A percentile compares a stretch with the other conserved stretches of the same genome.
These are phyloP conservation scores for Apis laboriosa DNA, from an alignment of 1,140 invertebrate genomes.

Conservation along the genomic window DNA sequence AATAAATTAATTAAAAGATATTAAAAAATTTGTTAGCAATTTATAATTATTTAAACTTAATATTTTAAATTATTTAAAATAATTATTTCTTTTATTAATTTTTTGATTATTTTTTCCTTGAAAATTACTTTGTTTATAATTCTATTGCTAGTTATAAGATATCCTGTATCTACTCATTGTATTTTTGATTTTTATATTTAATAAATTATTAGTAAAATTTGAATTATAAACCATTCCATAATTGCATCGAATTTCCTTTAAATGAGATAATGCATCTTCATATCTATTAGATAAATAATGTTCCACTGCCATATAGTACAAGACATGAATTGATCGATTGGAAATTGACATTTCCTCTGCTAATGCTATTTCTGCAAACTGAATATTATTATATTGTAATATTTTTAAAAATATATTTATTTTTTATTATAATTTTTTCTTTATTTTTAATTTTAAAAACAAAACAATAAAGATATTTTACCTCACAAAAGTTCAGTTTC, in stretches of 20 bases:
- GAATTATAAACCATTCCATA: conserved; percentile 60
- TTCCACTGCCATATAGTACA: conserved; percentile 67
- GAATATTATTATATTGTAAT: neutral
- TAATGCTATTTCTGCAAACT: conserved; percentile 68
- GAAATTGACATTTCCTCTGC: conserved; percentile 56
- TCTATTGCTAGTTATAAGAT: neutral
- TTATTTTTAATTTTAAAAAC: neutral
- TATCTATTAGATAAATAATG: conserved; percentile 61
- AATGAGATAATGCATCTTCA: conserved; percentile 57
- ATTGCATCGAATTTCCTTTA: conserved; percentile 55
- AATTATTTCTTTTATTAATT: neutral
- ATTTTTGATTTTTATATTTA: neutral
- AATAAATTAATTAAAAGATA: neutral
- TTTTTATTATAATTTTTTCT: neutral
- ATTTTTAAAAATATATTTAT: neutral
- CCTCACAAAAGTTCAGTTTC: conserved; percentile 64
- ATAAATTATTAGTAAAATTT: neutral
- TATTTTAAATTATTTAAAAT: neutral
- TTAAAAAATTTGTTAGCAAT: neutral
- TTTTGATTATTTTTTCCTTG: neutral
- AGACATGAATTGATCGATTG: conserved; percentile 42
- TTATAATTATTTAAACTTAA: neutral
- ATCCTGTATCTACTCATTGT: neutral
- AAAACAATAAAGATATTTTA: conserved; percentile 35
- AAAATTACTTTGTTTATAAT: neutral